Percentiles rank a stretch among this genome's conserved stretches.
Conservation (phyloP, 2,113 vertebrate genomes). For the Mesembrinibis cayennensis region DNA sequence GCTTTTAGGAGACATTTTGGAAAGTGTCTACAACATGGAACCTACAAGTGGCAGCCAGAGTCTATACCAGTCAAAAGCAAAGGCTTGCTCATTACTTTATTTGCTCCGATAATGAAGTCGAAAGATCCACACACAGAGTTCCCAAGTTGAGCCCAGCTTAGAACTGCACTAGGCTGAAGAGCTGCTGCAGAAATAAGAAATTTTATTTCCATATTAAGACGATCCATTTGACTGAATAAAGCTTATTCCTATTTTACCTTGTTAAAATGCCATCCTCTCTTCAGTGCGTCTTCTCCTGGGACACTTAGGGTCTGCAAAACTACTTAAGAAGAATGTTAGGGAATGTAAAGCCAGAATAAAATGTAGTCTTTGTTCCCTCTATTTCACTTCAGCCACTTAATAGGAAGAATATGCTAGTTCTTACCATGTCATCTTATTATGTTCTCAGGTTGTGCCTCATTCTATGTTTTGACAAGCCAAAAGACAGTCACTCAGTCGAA, state of each 20-base stretch:
- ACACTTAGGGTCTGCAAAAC: not conserved
- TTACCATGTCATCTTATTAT: not conserved
- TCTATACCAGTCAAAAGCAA: not conserved
- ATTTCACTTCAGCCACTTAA: not conserved
- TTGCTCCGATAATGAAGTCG: not conserved
- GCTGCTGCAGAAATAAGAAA: not conserved
- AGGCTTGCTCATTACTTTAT: not conserved
- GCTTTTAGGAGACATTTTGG: not conserved
- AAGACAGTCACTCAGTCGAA: no score
- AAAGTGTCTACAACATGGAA: not conserved
- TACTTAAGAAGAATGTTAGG: not conserved
- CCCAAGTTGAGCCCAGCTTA: accelerated
- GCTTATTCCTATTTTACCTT: not conserved
- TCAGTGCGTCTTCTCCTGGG: not conserved
- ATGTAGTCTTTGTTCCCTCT: not conserved
- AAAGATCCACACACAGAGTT: not conserved
- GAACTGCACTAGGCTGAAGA: not conserved
- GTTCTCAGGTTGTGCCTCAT: not conserved
- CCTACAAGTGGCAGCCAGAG: not conserved
- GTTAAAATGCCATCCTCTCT: not conserved
- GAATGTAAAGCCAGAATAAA: not conserved
- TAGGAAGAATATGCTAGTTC: not conserved
- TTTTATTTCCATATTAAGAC: not conserved
- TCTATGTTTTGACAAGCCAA: not conserved
- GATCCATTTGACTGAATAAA: not conserved